Evolutionary conservation across 2,888 invertebrate genomes (phyloP), one percentile per base, ranked within the genome.

Genomic region (Caradrina kadenii): DNA sequence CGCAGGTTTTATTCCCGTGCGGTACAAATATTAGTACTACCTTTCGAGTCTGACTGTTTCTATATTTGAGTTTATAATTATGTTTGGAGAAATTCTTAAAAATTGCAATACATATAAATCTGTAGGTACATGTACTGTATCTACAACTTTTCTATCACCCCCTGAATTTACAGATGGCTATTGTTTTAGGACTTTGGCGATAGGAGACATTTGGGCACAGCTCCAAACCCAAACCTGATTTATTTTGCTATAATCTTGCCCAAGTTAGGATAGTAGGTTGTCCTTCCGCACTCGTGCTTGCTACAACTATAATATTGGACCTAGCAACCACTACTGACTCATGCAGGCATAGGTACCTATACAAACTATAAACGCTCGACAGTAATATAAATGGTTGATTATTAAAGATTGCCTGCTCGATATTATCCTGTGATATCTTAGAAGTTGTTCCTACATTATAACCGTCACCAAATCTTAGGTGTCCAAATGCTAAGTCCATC

Each of bases 141-240:
- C 13, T 48, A 26, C 7, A n/a, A 13, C n/a, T 45, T 45, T 21
- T n/a, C 39, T 19, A 49, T 5, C 21, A 42, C 7, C 42, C 22
- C 49, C 49, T 45, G 26, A 35, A 59, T 74, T 74, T 26, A 6
- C 22, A 52, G 61, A 55, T 50, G 50, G 63, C 49, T 31, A 45
- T 70, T 60, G 60, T 52, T 48, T 70, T 17, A 11, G 78, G 5
- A 56, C 45, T 67, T 66, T 22, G n/a, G 45, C 50, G 55, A 56
- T 76, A 55, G 17, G 72, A 55, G 22, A 55, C 50, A 60, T 73
- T 63, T 78, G 73, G 63, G 79, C 63, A 63, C 59, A 49, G 50
- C 13, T 79, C 73, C 79, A 79, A 79, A 55, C 54, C 45, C 21
- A 39, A 63, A 56, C 48, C 55, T 73, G 73, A 63, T 75, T 75